Evolutionary conservation across 2,797 vertebrate species (phyloP), one percentile per base, ranked within the genome.

Genomic region (Erithacus rubecula): DNA sequence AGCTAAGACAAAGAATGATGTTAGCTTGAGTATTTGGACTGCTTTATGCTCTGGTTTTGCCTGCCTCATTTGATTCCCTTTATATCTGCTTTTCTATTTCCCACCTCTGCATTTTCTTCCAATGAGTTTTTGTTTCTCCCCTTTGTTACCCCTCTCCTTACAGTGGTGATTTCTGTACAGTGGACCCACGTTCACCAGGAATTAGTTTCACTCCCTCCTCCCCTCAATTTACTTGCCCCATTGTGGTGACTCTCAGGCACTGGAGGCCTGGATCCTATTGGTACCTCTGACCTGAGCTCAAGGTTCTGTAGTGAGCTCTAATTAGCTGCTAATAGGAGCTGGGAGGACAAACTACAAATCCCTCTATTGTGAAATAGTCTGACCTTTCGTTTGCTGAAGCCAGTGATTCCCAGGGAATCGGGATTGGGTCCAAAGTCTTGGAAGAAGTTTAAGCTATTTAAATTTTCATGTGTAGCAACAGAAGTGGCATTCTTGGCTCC

Each of bases 401-500:
- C 55, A 47, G 39, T 67, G 93, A 90, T 85, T 94, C 53, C 36
- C 23, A 62, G 39, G 29, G 71, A 83, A 85, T 72, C 65, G 86
- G 59, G 69, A 78, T 65, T 90, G 52, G 69, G 59, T 86, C 68
- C 80, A 85, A 96, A 95, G 79, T 94, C 94, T 95, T 81, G 81
- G 82, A 84, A 95, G 88, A 91, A 90, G 63, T 81, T 85, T 90
- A 91, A 71, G 82, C 72, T 77, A 24, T 95, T 96, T 87, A 80
- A 83, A 75, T 80, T 96, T 96, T 94, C 60, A 30, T 82, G 53
- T 74, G 56, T 59, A 85, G 55, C 64, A 90, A 67, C 72, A 93
- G 80, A 96, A 96, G 92, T 60, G 62, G 60, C 56, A 75, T 93
- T 90, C 76, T 83, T 93, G 83, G 87, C 86, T 94, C 76, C 87